Base-by-base conservation (phyloP, 2,888 invertebrate genomes). In the Melinaea menophilus region DNA sequence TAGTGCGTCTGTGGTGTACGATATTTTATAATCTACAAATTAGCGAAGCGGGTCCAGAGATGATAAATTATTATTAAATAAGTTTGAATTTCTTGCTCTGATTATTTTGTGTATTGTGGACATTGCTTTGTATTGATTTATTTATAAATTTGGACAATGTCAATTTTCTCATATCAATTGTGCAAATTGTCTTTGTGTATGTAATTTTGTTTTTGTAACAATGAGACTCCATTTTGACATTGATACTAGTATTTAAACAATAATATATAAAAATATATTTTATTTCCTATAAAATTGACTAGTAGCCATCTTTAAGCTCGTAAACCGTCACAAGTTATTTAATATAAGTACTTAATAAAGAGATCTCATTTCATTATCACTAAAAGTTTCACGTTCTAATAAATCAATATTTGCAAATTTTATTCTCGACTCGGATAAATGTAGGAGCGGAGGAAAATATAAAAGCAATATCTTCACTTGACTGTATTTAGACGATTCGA, bases 401-500 rank as follows among this genome's bases (percentile, higher is more conserved):
- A 48, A 48, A 31, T 22, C 31, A 51, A 51, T 51, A 51, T 51
- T 51, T 48, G 48, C 48, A 37, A 5, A 9, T 41, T 41, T 51
- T 51, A 31, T 11, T 51, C 22, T 51, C 9, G 22, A 51, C 31
- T 5, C 7, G 22, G 31, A 51, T 31, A 9, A 31, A 51, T 31
- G 31, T 31, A 51, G 5, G 22, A 51, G 51, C 51, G 51, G 51
- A 51, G 31, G 22, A 51, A n/a, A 48, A 51, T 51, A 51, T 5
- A 51, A 51, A 31, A 5, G 31, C 51, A 51, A 31, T 51, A 51
- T 51, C 31, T 22, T 51, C 22, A 51, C 9, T 51, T 51, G 4
- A 51, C 9, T 51, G 51, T 51, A 31, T 31, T 37, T 58, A 72
- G 75, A 76, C 73, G 76, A 81, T 71, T 74, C 73, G 77, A 31